Percentiles rank a stretch among this genome's conserved stretches.
phyloP scores from a whole-genome alignment of 1,140 invertebrate species.

The Papilio machaon region DNA sequence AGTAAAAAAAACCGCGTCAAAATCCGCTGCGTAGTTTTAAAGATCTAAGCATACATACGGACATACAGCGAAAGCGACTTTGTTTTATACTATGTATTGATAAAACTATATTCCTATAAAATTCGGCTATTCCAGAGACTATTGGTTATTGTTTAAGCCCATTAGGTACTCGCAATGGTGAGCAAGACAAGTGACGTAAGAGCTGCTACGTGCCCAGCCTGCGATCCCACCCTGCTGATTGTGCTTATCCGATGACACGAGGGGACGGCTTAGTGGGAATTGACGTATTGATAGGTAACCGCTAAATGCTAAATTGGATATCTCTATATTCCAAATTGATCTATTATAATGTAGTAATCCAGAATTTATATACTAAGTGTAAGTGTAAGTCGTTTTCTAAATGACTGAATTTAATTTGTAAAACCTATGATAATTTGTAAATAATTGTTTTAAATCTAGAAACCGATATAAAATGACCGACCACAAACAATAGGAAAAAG shows the following conservation, averaged over 20 bases:
- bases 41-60: too few relatives aligned
- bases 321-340: neutral
- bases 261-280: conserved; percentile 3
- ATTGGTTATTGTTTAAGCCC: conserved; percentile 23
- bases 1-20: too few relatives aligned
- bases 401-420: neutral
- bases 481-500: too few relatives aligned
- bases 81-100: too few relatives aligned
- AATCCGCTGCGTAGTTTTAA: too few relatives aligned
- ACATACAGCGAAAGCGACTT: too few relatives aligned
- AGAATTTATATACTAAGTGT: neutral
- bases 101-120: too few relatives aligned
- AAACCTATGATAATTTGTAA: neutral
- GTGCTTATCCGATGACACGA: conserved; percentile 34
- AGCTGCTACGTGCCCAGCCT: conserved; percentile 29
- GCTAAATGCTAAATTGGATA: conserved; percentile 13
- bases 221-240: conserved; percentile 30
- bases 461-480: too few relatives aligned
- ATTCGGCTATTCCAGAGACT: neutral
- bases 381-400: neutral
- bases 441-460: neutral
- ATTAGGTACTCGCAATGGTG: conserved; percentile 21
- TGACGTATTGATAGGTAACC: conserved; percentile 32
- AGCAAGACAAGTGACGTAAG: conserved; percentile 33
- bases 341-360: neutral